Evolutionary conservation across 2,888 invertebrate genomes (phyloP), one percentile per base, ranked within the genome.

Genomic region (Glaucopsyche alexis): DNA sequence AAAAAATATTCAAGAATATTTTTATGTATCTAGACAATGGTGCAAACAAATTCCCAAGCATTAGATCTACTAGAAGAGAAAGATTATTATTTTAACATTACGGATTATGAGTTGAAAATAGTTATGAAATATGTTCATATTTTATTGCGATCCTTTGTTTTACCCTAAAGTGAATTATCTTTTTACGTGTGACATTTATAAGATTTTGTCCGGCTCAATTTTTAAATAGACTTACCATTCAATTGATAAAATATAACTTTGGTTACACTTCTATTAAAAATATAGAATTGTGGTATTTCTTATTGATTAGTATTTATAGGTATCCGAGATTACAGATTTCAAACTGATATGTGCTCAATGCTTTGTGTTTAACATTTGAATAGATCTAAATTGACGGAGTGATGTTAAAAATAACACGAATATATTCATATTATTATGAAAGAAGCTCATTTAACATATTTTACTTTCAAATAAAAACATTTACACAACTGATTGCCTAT

Each of bases 401-500:
- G 49, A 69, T 29, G n/a, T 45, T 47, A 14, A 13, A 13, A 49
- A 47, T 19, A 14, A 49, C 49, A 69, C 13, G 29, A 69, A 69
- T 42, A 67, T 67, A 67, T n/a, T n/a, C n/a, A n/a, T n/a, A n/a
- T n/a, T n/a, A n/a, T 84, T 69, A 90, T 14, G 60, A 19, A 8
- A 29, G 60, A 60, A 60, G 60, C 29, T 14, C 14, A 29, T 38
- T 29, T 38, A 60, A 13, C 47, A 47, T 47, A 47, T 47, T 9
- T 47, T 47, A 11, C 1, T 47, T 7, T 47, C 3, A 47, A 11
- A 29, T 29, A 29, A 29, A 29, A 29, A 29, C 4, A 29, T 29
- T 29, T 29, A 29, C 29, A 29, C 29, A 29, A 29, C 1, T 29
- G 29, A 29, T 29, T 29, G 29, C 3, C 1, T n/a, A n/a, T n/a